Evolutionary conservation across 1,140 invertebrate genomes (phyloP).

Genomic region (Oreohelix idahoensis): DNA sequence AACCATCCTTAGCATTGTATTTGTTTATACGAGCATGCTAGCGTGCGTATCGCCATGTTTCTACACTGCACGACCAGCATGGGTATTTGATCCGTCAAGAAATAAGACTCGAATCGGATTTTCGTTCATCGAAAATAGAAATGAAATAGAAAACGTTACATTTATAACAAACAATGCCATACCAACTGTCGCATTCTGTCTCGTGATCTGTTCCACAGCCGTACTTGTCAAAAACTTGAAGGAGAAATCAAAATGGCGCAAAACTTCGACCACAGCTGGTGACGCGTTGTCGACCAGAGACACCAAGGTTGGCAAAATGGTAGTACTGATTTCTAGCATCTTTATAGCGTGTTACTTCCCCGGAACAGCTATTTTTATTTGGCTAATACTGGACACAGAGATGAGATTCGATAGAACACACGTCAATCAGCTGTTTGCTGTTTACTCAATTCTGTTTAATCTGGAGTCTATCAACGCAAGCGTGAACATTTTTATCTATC

Average conservation of each 20-base stretch:
- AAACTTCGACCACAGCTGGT: neutral
- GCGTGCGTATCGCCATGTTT: neutral
- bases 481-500: constrained; percentile 12
- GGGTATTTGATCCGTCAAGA: neutral
- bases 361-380: constrained; percentile 12
- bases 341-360: constrained; percentile 20
- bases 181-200: neutral
- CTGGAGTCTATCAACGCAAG: constrained; percentile 15
- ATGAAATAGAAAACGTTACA: constrained; percentile 5
- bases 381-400: neutral
- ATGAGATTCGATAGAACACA: constrained; percentile 11
- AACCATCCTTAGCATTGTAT: neutral
- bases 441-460: neutral
- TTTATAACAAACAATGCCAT: constrained; percentile 3
- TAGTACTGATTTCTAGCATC: constrained; percentile 11
- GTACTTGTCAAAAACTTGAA: neutral
- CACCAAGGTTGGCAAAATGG: constrained; percentile 14
- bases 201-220: neutral
- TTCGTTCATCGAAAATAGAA: neutral
- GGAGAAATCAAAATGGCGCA: constrained; percentile 16
- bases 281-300: neutral
- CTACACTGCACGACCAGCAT: neutral
- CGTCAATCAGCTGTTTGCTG: neutral
- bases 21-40: neutral
- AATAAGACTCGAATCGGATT: constrained; percentile 4